Percentiles rank a stretch among this genome's conserved stretches.
These are phyloP conservation scores for Ferrisia virgata DNA, from an alignment of 2,888 invertebrate species.

Conservation along the genomic window DNA sequence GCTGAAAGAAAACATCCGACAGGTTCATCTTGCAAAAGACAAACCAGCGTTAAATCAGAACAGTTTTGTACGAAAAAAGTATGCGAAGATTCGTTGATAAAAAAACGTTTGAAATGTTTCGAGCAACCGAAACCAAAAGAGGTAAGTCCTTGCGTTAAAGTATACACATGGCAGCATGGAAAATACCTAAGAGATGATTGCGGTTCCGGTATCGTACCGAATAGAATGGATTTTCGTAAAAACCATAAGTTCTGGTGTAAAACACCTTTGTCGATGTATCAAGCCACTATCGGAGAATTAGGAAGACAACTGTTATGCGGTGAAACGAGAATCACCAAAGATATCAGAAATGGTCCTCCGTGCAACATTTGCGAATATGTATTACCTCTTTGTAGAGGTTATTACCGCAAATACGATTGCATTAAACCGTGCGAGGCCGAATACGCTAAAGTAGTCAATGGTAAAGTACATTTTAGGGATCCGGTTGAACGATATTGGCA, in stretches of 20 bases:
- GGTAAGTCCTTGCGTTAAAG: not conserved
- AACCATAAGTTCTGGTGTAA: not conserved
- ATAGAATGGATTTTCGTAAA: not conserved
- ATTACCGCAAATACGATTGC: slow-evolving; percentile 20
- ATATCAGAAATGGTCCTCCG: not conserved
- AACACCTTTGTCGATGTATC: slow-evolving; percentile 6
- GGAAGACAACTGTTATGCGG: not conserved
- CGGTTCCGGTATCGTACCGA: slow-evolving; percentile 5
- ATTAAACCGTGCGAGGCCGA: not conserved
- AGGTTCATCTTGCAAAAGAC: not conserved
- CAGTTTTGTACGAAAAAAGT: not conserved
- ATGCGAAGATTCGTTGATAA: not conserved
- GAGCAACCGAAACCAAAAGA: not conserved
- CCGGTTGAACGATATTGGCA: not conserved
- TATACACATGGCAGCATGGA: not conserved
- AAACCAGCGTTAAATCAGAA: not conserved
- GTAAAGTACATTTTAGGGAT: not conserved
- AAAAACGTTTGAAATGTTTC: not conserved
- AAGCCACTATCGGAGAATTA: slow-evolving; percentile 10
- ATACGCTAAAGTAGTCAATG: not conserved
- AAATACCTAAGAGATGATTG: slow-evolving; percentile 18
- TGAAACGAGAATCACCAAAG: not conserved
- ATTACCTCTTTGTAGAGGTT: not conserved
- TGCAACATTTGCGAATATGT: slow-evolving; percentile 28
- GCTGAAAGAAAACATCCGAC: not conserved